These are phyloP conservation scores for Ctenomys sociabilis DNA, from an alignment of 2,113 vertebrate genomes.

Conservation along the genomic window DNA sequence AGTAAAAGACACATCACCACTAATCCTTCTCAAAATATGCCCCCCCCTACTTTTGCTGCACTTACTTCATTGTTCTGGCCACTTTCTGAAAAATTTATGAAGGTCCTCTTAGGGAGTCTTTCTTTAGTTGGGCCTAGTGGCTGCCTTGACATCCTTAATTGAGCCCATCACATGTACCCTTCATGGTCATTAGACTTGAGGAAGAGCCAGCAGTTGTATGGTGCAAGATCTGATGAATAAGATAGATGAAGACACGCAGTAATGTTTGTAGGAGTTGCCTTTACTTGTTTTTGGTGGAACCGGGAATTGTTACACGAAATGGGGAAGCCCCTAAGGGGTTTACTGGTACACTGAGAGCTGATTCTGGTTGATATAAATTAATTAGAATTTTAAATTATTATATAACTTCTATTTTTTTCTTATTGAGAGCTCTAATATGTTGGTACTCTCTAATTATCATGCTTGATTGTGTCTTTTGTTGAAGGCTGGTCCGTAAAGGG, in stretches of 20 bases:
- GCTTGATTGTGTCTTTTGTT: constrained; percentile 61
- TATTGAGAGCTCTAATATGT: constrained; percentile 54
- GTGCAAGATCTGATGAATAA: not conserved
- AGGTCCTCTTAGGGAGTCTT: not conserved
- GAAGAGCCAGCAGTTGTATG: not conserved
- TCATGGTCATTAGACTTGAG: not conserved
- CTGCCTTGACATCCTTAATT: not conserved
- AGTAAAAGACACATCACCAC: not conserved
- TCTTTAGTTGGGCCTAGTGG: not conserved
- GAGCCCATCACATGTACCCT: not conserved
- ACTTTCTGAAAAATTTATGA: not conserved
- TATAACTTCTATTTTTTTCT: constrained; percentile 54
- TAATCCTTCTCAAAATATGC: not conserved
- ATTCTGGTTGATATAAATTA: constrained; percentile 65
- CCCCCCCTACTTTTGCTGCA: no score
- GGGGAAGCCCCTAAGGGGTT: constrained; percentile 18
- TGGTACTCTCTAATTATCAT: constrained; percentile 63
- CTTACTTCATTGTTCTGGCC: not conserved
- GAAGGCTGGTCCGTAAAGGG: constrained; percentile 66
- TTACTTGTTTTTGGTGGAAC: no score
- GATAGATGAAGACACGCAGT: not conserved
- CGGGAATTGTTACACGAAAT: no score
- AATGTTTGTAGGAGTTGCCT: not conserved
- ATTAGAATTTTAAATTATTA: constrained; percentile 75
- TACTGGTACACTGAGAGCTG: constrained; percentile 63